Percentiles rank a stretch among this genome's conserved stretches.
phyloP scores from a whole-genome alignment of 2,113 vertebrate genomes.

The Microcebus griseorufus region DNA sequence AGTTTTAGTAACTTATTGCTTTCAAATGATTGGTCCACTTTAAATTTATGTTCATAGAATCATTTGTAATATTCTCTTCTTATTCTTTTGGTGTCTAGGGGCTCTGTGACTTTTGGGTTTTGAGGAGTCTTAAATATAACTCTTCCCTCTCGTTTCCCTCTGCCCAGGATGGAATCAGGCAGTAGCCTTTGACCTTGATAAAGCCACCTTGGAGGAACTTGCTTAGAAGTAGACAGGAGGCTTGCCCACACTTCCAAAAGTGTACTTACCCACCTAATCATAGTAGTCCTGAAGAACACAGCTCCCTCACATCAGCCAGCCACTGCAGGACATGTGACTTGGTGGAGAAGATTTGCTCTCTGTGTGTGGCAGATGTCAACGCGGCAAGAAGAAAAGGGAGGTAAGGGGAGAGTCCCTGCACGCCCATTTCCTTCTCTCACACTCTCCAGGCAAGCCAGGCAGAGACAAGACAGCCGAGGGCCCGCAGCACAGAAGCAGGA shows the following conservation, averaged over 20 bases:
- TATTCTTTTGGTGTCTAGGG: background rate
- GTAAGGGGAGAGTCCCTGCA: background rate
- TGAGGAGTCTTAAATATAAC: background rate
- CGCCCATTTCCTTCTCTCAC: background rate
- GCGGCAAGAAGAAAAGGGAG: background rate
- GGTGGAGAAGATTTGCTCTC: background rate
- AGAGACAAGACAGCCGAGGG: background rate
- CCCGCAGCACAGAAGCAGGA: background rate
- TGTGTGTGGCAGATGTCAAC: background rate
- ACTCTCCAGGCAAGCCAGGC: background rate
- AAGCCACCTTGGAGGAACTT: background rate
- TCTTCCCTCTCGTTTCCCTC: background rate
- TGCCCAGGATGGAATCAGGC: background rate
- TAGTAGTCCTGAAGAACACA: background rate
- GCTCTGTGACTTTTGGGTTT: background rate
- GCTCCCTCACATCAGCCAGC: background rate
- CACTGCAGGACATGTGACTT: background rate
- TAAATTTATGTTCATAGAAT: background rate
- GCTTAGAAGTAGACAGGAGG: background rate
- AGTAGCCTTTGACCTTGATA: background rate
- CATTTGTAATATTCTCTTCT: background rate
- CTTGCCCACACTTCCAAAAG: background rate
- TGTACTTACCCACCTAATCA: background rate
- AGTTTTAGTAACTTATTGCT: constrained; percentile 23
- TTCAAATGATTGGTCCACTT: constrained; percentile 36